Evolutionary conservation across 2,888 invertebrate genomes (phyloP).

Genomic region (Parnassius smintheus): DNA sequence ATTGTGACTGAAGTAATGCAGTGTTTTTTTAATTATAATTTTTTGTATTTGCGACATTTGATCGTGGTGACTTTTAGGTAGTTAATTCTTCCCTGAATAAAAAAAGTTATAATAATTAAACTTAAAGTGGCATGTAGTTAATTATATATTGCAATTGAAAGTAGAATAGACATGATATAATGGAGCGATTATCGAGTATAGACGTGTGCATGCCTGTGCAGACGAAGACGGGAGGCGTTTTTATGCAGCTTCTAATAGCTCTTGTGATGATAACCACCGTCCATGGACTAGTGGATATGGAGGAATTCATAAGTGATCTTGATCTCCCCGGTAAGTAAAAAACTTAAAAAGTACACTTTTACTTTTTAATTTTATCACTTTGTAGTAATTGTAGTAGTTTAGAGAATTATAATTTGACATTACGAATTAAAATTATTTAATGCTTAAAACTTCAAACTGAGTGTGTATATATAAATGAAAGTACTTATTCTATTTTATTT

Average conservation of each 20-base stretch:
- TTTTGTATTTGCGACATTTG: not conserved
- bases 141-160: not conserved
- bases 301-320: slow-evolving; percentile 22
- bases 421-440: no score
- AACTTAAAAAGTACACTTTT: no score
- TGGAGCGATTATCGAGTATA: slow-evolving; percentile 7
- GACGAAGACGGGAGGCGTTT: slow-evolving; percentile 1
- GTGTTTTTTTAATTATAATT: not conserved
- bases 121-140: slow-evolving; percentile 10
- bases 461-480: no score
- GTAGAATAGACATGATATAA: slow-evolving; percentile 13
- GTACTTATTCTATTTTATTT: no score
- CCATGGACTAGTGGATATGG: slow-evolving; percentile 15
- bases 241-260: slow-evolving; percentile 11
- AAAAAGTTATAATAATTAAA: not conserved
- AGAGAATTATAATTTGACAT: no score
- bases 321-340: slow-evolving; percentile 23
- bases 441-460: no score
- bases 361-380: no score
- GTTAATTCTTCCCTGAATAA: not conserved
- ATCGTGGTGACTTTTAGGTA: not conserved
- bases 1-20: not conserved
- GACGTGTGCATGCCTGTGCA: slow-evolving; percentile 9
- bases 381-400: no score
- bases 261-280: slow-evolving; percentile 12